Conservation (phyloP, 2,113 vertebrate genomes). For the Aptenodytes patagonicus region DNA sequence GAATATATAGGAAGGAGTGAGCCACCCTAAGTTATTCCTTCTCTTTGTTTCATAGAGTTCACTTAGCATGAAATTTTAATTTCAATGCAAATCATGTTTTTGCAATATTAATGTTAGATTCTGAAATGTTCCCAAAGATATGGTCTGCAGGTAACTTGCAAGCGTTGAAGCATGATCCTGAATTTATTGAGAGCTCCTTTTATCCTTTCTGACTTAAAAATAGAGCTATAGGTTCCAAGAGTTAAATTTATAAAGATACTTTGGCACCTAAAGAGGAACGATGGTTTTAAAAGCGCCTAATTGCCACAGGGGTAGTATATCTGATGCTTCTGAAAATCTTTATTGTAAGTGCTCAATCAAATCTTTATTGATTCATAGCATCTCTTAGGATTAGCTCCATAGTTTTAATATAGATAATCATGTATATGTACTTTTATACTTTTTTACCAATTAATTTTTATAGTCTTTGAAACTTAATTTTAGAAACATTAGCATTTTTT, state of each 20-base stretch:
- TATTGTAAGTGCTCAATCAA: not conserved
- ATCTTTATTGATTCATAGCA: not conserved
- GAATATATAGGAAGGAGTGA: not conserved
- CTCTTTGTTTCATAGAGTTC: not conserved
- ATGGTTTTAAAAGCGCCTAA: not conserved
- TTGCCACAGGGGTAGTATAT: not conserved
- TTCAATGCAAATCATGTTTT: not conserved
- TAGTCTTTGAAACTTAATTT: not conserved
- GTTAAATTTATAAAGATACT: not conserved
- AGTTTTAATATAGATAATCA: not conserved
- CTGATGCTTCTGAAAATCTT: not conserved
- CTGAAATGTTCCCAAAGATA: not conserved
- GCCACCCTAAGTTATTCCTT: not conserved
- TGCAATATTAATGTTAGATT: constrained; percentile 38
- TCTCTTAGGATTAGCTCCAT: not conserved
- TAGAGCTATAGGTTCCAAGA: not conserved
- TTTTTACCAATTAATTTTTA: not conserved
- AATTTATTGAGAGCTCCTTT: not conserved
- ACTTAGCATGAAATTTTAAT: constrained; percentile 39
- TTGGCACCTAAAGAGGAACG: not conserved
- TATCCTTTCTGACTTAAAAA: not conserved
- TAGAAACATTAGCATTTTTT: not conserved
- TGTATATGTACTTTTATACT: not conserved
- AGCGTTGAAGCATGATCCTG: not conserved
- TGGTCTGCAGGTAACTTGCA: not conserved